phyloP scores from a whole-genome alignment of 2,888 invertebrate genomes.

The Campaea margaritaria region DNA sequence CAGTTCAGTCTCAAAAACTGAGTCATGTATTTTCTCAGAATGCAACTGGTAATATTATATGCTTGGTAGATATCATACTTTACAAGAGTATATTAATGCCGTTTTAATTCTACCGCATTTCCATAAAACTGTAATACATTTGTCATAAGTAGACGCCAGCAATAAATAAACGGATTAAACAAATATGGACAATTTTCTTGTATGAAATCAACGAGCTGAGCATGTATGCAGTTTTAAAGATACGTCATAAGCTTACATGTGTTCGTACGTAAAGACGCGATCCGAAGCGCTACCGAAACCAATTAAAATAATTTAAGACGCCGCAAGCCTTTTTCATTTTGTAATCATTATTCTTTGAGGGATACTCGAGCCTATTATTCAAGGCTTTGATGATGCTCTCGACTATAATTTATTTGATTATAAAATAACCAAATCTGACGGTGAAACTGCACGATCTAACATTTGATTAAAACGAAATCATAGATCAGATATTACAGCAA shows the following conservation, averaged over 20 bases:
- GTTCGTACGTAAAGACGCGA: conserved; percentile 61
- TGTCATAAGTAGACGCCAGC: conserved; percentile 30
- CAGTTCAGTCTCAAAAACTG: too few species aligned
- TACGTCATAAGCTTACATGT: conserved; percentile 43
- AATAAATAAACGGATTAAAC: conserved; percentile 55
- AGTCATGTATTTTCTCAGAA: too few species aligned
- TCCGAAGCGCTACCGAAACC: conserved; percentile 82
- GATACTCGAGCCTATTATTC: conserved; percentile 80
- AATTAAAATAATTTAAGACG: conserved; percentile 86
- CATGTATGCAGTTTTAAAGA: conserved; percentile 17
- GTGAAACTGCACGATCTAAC: conserved; percentile 40
- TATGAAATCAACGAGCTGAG: conserved; percentile 5
- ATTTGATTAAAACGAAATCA: conserved; percentile 36
- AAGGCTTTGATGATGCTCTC: conserved; percentile 76
- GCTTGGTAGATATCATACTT: background rate
- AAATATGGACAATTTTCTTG: conserved; percentile 38
- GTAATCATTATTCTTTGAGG: conserved; percentile 80
- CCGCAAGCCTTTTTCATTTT: conserved; percentile 81
- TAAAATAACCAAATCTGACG: conserved; percentile 40
- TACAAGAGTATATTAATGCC: conserved; percentile 1
- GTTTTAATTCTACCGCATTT: conserved; percentile 9
- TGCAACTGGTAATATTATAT: too few species aligned
- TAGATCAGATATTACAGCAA: conserved; percentile 27
- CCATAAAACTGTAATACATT: conserved; percentile 26
- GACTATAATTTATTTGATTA: conserved; percentile 75